Evolutionary conservation across 35 echinoderm and acorn worm genomes (phyloP).

Genomic region (Ophioderma brevispina): DNA sequence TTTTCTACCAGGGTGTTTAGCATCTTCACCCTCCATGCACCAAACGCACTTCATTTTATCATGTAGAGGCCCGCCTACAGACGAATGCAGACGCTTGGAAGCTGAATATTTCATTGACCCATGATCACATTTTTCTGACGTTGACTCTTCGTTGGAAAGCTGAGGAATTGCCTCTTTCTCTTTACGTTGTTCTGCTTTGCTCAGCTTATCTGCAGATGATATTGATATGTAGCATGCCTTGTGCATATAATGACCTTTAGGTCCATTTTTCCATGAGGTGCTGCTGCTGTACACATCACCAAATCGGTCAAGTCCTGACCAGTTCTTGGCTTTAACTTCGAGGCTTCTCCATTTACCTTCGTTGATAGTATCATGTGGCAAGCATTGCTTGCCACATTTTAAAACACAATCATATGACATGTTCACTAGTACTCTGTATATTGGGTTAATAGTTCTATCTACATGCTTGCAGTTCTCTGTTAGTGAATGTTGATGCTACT

Average conservation of each 20-base stretch:
- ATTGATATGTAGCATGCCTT: not conserved
- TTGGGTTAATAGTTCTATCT: too few relatives aligned
- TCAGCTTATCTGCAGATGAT: not conserved
- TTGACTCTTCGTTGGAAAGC: not conserved
- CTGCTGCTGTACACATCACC: constrained; percentile 1
- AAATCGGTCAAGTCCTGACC: too few relatives aligned
- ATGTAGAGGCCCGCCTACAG: constrained; percentile 14
- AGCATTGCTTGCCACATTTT: not conserved
- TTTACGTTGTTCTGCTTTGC: not conserved
- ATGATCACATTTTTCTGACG: not conserved
- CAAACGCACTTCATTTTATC: constrained; percentile 35
- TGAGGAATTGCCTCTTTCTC: not conserved
- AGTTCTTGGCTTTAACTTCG: not conserved
- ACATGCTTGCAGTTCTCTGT: too few relatives aligned
- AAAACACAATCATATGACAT: constrained; percentile 5
- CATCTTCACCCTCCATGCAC: constrained; percentile 20
- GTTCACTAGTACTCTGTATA: too few relatives aligned
- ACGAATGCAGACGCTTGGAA: constrained; percentile 8
- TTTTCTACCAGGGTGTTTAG: constrained; percentile 15
- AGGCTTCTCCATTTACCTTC: not conserved
- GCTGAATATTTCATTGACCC: not conserved
- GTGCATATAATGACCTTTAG: not conserved
- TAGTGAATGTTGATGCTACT: too few relatives aligned
- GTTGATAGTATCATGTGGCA: not conserved
- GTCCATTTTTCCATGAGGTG: constrained; percentile 8